Evolutionary conservation across 2,113 vertebrate genomes (phyloP).

Genomic region (Labeo rohita): DNA sequence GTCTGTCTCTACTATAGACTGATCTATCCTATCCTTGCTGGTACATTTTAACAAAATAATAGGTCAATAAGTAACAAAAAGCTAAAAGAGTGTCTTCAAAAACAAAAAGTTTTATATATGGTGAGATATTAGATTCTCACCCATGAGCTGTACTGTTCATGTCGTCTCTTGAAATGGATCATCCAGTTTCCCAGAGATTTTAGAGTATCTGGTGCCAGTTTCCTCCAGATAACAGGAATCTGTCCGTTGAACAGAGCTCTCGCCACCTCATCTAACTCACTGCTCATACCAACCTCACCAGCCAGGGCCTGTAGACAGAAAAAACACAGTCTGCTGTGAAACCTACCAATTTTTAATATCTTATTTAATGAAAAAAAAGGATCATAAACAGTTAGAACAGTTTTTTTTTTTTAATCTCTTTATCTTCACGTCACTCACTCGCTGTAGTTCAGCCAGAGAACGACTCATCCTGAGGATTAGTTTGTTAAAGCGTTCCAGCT

Average conservation of each 20-base stretch:
- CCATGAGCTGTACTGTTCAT: slow-evolving; percentile 87
- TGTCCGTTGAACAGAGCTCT: slow-evolving; percentile 87
- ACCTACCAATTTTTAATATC: not conserved
- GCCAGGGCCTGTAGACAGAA: slow-evolving; percentile 83
- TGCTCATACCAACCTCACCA: slow-evolving; percentile 96
- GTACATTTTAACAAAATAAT: too few species aligned
- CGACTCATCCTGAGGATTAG: slow-evolving; percentile 82
- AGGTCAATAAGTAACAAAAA: not conserved
- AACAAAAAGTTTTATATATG: not conserved
- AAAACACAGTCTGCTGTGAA: not conserved
- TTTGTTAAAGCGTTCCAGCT: slow-evolving; percentile 90
- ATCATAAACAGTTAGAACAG: not conserved
- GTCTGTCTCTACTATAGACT: not conserved
- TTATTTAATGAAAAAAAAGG: not conserved
- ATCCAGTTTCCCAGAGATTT: slow-evolving; percentile 96
- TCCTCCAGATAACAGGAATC: slow-evolving; percentile 91
- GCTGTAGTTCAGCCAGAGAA: slow-evolving; percentile 86
- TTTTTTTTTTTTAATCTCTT: not conserved
- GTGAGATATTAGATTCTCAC: slow-evolving; percentile 69
- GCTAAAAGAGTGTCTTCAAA: not conserved
- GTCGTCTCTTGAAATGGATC: slow-evolving; percentile 84
- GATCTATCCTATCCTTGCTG: not conserved
- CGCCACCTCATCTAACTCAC: slow-evolving; percentile 88
- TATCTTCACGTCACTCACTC: slow-evolving; percentile 59
- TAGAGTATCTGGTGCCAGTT: slow-evolving; percentile 88